phyloP scores from a whole-genome alignment of 2,113 vertebrate genomes.

The Neoarius graeffei region DNA sequence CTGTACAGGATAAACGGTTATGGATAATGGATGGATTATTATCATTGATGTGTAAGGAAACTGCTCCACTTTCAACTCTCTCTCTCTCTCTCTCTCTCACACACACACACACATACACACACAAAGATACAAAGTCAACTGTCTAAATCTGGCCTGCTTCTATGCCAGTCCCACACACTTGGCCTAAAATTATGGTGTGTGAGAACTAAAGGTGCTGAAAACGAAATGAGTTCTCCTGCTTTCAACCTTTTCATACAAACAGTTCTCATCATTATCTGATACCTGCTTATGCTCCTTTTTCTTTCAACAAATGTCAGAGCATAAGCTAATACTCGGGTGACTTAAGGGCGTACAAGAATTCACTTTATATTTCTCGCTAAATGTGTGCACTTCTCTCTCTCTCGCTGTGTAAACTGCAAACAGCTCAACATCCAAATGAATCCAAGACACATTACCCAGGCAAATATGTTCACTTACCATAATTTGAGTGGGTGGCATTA shows the following conservation, averaged over 20 bases:
- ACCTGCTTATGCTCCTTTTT: constrained; percentile 20
- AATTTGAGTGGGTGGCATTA: constrained; percentile 57
- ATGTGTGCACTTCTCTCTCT: constrained; percentile 4
- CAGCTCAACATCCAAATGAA: constrained; percentile 37
- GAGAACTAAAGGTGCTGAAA: constrained; percentile 37
- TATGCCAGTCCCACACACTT: constrained; percentile 48
- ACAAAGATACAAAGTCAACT: background rate
- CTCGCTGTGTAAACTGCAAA: constrained; percentile 38
- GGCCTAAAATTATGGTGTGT: constrained; percentile 33
- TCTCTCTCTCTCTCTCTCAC: background rate
- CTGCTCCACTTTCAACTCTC: background rate
- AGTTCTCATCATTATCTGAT: background rate
- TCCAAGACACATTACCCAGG: constrained; percentile 51
- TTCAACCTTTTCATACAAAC: constrained; percentile 37
- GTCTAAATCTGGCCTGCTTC: constrained; percentile 7
- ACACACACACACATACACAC: constrained; percentile 4
- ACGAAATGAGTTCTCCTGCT: constrained; percentile 9
- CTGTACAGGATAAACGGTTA: too few relatives aligned
- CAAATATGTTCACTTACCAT: constrained; percentile 57
- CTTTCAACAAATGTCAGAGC: constrained; percentile 11
- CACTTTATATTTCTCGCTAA: constrained; percentile 4
- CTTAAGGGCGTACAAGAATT: background rate
- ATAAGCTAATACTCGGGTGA: background rate
- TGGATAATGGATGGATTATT: too few relatives aligned
- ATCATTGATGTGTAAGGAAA: background rate